Evolutionary conservation across 2,888 invertebrate genomes (phyloP).

Genomic region (Monoplex corrugatus): DNA sequence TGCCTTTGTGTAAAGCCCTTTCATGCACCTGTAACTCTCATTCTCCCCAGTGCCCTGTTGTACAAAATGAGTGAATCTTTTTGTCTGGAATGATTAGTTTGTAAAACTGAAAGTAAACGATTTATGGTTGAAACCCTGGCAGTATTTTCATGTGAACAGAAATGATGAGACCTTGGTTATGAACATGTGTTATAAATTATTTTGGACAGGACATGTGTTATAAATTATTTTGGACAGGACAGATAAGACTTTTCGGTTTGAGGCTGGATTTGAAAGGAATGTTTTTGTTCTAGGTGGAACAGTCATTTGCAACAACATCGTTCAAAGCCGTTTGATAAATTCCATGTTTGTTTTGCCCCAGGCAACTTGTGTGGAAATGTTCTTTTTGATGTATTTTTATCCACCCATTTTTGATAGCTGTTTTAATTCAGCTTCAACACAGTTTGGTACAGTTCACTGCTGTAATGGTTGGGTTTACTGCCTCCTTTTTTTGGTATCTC

Average conservation of each 20-base stretch:
- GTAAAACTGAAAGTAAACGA: neutral
- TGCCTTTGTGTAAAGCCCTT: slow-evolving; percentile 1
- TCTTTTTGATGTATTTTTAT: neutral
- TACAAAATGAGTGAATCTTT: neutral
- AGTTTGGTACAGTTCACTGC: slow-evolving; percentile 36
- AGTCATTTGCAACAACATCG: neutral
- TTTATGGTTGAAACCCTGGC: neutral
- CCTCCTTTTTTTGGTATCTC: neutral
- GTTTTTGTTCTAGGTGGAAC: neutral
- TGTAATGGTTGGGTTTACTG: neutral
- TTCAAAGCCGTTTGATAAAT: too few species aligned
- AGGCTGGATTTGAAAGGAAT: neutral
- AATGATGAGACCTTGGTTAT: neutral
- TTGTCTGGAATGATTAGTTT: neutral
- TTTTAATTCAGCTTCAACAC: neutral
- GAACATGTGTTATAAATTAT: neutral
- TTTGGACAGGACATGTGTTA: neutral
- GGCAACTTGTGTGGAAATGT: neutral
- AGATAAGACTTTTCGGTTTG: neutral
- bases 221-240: neutral
- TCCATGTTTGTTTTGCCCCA: too few species aligned
- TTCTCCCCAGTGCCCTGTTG: neutral
- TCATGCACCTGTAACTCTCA: neutral
- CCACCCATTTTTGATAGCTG: neutral
- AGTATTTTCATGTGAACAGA: neutral